Base-by-base conservation (phyloP, 2,113 vertebrate genomes). In the Atrichornis clamosus region DNA sequence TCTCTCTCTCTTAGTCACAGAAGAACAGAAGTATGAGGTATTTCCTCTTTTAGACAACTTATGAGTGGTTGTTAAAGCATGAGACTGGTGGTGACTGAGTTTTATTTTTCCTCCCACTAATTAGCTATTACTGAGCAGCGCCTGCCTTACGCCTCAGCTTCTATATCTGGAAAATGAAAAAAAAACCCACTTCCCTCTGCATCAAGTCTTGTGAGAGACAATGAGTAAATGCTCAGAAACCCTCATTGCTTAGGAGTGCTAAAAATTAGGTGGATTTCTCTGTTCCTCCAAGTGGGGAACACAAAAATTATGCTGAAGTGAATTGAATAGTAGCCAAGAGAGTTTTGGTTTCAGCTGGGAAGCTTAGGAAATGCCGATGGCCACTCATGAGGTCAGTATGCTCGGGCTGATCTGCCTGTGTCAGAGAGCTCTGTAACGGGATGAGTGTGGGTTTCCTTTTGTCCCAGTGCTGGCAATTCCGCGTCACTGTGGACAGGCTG, bases 41-140 rank as follows among this genome's bases (percentile, higher is more conserved):
- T 91, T 92, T 95, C 75, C 59, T 86, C 68, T 92, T 95, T 77
- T 32, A 86, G 37, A 78, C 13, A 62, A 56, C 30, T 91, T 88
- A 21, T 4, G 59, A 77, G 42, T 62, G 35, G 60, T 55, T 62
- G 42, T 84, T 68, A 63, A 80, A 94, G 49, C 70, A 70, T 1
- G 8, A 93, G 81, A 41, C 63, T 73, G 28, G 58, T 62, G n/a
- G n/a, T 93, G 78, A 47, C 87, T 63, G 28, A 27, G 33, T 85
- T 83, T 79, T 83, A 19, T 50, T 89, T 53, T 18, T 3, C 15
- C 13, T 47, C 17, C 7, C 11, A 3, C 63, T 56, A 47, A 53
- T 65, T 67, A 73, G 79, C 58, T 69, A 74, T 83, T 65, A 67
- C 12, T 60, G 39, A 84, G 64, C 41, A 55, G 70, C 2, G 2